Evolutionary conservation across 2,113 vertebrate genomes (phyloP).

Genomic region (Balaeniceps rex): DNA sequence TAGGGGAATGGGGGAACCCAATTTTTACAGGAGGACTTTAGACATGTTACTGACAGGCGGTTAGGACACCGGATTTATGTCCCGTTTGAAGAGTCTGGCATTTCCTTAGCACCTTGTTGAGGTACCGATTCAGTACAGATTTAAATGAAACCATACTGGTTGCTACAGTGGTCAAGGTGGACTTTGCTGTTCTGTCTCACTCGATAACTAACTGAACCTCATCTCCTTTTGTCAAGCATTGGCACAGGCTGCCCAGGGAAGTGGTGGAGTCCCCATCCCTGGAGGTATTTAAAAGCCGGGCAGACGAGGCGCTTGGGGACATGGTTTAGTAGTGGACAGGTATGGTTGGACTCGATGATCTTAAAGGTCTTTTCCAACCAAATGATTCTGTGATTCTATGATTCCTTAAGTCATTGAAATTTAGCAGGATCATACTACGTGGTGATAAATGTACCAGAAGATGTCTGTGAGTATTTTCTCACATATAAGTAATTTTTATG

Average conservation of each 20-base stretch:
- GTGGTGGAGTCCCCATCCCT: no score
- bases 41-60: neutral
- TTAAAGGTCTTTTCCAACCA: no score
- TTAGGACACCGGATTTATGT: neutral
- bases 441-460: neutral
- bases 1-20: neutral
- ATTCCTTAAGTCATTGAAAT: neutral
- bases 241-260: no score
- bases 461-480: neutral
- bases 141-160: neutral
- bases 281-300: no score
- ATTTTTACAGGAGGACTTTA: neutral
- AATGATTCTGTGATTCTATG: no score
- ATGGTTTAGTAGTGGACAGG: no score
- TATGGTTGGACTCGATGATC: no score
- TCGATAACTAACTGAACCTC: neutral
- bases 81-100: neutral
- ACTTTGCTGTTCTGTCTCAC: neutral
- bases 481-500: neutral
- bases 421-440: neutral
- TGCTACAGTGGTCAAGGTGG: fast-evolving
- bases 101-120: neutral
- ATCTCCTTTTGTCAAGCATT: no score
- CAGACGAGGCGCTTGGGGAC: no score
- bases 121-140: no score